phyloP scores from a whole-genome alignment of 2,113 vertebrate genomes.

The Callithrix jacchus region DNA sequence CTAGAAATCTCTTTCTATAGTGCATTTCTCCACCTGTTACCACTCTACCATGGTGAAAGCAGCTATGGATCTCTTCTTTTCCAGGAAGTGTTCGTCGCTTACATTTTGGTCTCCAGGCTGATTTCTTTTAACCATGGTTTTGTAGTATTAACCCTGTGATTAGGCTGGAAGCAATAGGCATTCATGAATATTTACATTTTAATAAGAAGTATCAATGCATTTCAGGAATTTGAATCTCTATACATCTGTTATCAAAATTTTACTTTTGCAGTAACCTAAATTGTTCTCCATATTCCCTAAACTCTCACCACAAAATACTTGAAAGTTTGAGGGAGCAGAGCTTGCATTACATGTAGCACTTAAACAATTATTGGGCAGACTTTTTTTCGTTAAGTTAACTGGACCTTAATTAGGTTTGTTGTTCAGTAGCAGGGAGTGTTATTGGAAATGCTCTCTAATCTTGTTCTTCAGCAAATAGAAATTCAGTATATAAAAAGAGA shows the following conservation, averaged over 20 bases:
- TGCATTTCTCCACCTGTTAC: not conserved
- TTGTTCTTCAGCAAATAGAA: not conserved
- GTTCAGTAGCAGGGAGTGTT: not conserved
- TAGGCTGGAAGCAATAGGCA: not conserved
- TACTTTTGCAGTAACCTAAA: not conserved
- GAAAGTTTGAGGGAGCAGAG: fast-evolving
- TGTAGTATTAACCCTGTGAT: not conserved
- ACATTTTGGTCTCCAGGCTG: not conserved
- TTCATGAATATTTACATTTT: not conserved
- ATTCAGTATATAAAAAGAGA: not conserved
- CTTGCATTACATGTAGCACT: not conserved
- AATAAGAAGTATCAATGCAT: not conserved
- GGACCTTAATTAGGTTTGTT: not conserved
- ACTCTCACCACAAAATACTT: not conserved
- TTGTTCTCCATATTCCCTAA: not conserved
- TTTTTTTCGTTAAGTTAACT: not conserved
- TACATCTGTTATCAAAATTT: not conserved
- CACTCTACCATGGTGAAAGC: not conserved
- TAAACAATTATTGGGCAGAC: not conserved
- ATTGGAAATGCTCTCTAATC: not conserved
- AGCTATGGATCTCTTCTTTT: not conserved
- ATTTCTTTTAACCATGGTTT: not conserved
- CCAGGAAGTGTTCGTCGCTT: not conserved
- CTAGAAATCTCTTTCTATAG: not conserved
- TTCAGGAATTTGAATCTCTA: not conserved